Base-by-base conservation (phyloP, 2,888 invertebrate species). In the Cosmorhoe ocellata region DNA sequence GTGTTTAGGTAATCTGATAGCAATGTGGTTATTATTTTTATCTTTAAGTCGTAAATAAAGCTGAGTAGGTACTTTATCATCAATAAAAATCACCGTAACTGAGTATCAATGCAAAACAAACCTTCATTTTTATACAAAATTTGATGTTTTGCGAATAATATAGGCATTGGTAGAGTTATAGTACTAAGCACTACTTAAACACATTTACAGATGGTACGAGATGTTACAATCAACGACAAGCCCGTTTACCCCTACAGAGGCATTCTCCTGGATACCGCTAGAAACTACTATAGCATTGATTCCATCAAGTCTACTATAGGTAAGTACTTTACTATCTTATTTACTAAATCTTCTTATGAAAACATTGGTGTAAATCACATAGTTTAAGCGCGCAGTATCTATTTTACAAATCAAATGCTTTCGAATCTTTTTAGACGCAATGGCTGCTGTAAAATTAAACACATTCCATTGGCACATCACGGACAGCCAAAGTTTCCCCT, bases 391-490 rank as follows among this genome's bases (percentile, higher is more conserved):
- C 18, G 18, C n/a, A 30, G 10, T 11, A 13, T 10, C 5, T 11
- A 6, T 6, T 34, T 34, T 22, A 10, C 8, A 1, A 12, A 1
- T 31, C 6, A 13, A 31, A 26, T 39, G 8, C 1, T 42, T 45
- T 26, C 22, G 26, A 38, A 10, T 12, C 14, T 43, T 27, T 11
- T 13, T 64, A 93, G 97, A 97, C 69, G 97, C 93, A 0, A 98
- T 98, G 97, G 94, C 95, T 0, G 93, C 94, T 74, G 95, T 96
- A 22, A 99, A 98, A 79, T 74, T 98, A 66, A 99, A 98, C 76
- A 95, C 96, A 0, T 95, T 99, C 87, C 98, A 99, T 73, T 98
- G 98, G 98, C 96, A 97, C 69, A 95, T 97, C 43, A 96, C 96
- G 0, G 99, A 99, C 81, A 95, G 96, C 11, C 98, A 98, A 59